phyloP scores from a whole-genome alignment of 2,113 vertebrate genomes.

The Macaca fascicularis region T2T-MFA8v1.1 NC_088380.1:64469001-64469500 shows the following conservation, averaged over 20 bases:
- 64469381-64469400: background rate
- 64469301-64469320: background rate
- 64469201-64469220: background rate
- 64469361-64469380: background rate
- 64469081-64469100: background rate
- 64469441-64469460: background rate
- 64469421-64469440: background rate
- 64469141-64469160: background rate
- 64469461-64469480: background rate
- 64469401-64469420: background rate
- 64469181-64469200: background rate
- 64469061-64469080: background rate
- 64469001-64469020: conserved; percentile 9
- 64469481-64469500: background rate
- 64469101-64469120: background rate
- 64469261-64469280: background rate
- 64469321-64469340: background rate
- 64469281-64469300: conserved; percentile 25
- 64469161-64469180: background rate
- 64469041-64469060: conserved; percentile 66
- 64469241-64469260: background rate
- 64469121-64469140: background rate
- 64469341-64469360: background rate
- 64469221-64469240: background rate
- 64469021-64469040: conserved; percentile 85